phyloP scores from a whole-genome alignment of 2,888 invertebrate genomes.

The Epirrita christyi region DNA sequence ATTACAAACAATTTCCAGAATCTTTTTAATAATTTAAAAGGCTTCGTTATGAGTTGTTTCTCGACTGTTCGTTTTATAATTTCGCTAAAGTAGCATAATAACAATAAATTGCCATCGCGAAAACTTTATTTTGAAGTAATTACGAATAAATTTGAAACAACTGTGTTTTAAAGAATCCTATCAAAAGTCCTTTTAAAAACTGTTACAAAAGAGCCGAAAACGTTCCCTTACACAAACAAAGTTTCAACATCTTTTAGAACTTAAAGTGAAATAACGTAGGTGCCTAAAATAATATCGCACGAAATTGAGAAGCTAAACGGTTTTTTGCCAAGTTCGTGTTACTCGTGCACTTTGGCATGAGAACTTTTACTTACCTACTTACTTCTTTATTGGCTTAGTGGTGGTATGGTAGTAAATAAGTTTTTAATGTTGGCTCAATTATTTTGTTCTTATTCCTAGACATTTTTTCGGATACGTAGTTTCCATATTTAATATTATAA shows the following conservation, averaged over 20 bases:
- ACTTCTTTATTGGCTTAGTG: background rate
- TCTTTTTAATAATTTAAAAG: too few species aligned
- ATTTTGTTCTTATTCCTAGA: too few species aligned
- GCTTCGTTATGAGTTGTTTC: too few species aligned
- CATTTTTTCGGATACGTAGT: too few species aligned
- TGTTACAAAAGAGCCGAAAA: constrained; percentile 29
- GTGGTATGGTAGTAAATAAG: background rate
- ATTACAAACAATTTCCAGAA: too few species aligned
- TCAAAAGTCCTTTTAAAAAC: constrained; percentile 34
- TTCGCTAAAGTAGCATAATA: background rate
- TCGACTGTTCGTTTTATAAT: too few species aligned
- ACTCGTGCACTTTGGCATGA: constrained; percentile 16
- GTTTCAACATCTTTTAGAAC: constrained; percentile 29
- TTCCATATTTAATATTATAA: too few species aligned
- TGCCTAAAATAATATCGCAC: constrained; percentile 23
- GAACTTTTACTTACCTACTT: constrained; percentile 4
- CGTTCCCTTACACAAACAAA: constrained; percentile 22
- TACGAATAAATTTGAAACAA: constrained; percentile 33
- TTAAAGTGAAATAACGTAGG: constrained; percentile 28
- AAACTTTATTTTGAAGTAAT: constrained; percentile 17
- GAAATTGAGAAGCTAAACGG: constrained; percentile 12
- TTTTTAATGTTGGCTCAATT: too few species aligned
- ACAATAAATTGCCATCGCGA: background rate
- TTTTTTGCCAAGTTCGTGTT: constrained; percentile 13
- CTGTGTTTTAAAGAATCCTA: constrained; percentile 34